Base-by-base conservation (phyloP, 2,888 invertebrate species). In the Drosophila gaucha region DNA sequence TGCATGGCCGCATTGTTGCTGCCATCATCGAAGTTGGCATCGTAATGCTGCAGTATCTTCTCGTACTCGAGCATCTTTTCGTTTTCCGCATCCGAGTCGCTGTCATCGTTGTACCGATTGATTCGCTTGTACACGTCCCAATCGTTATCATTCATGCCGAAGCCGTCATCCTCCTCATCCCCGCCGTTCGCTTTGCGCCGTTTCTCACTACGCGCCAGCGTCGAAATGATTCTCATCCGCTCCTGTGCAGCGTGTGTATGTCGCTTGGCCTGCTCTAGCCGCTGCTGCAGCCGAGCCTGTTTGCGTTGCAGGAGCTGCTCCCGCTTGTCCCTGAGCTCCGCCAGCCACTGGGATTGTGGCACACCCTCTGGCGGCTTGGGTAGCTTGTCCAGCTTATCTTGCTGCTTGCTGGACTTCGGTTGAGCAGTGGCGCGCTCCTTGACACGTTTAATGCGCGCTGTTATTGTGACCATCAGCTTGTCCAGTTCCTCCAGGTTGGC, bases 41-140 rank as follows among this genome's bases (percentile, higher is more conserved):
- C 97, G 90, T 97, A 95, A 83, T 96, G 96, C 36, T 96, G 93
- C 38, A 98, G 92, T 12, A 96, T 95, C 62, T 96, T 96, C 88
- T 98, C 98, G 14, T 96, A 93, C 90, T 98, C 98, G 52, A 97
- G 84, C 2, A 98, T 92, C 77, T 96, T 95, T 89, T 98, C 98
- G 78, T 96, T 97, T 90, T 98, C 98, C 9, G 96, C 95, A 88
- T 98, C 98, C 18, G 97, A 97, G 90, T 98, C 98, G 0, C 97
- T 97, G 91, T 98, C 98, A 90, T 98, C 98, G 58, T 95, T 91
- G 86, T 94, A 94, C 85, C 93, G 93, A 84, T 94, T 95, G 22
- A 98, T 97, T 22, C 95, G 96, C 92, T 98, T 98, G 89, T 98
- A 98, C 1, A 98, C 97, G 92, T 98, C 97, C 98, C 98, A 98